Base-by-base conservation (phyloP, 1,140 invertebrate species). In the Drosophila erecta region DNA sequence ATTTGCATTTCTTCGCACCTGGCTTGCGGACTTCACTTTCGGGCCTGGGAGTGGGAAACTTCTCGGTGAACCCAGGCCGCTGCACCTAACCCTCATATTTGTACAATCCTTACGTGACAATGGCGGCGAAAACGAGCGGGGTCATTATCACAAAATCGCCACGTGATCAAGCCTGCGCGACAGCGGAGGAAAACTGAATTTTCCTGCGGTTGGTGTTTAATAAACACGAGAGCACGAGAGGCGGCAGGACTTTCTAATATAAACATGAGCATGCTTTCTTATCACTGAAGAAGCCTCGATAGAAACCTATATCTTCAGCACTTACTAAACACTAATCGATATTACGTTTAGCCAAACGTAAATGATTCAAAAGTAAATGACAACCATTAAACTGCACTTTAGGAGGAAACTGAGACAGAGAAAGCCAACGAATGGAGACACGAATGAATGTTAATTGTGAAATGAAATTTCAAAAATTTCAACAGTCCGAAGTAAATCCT, bases 381-480 rank as follows among this genome's bases (percentile, higher is more conserved):
- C 54, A 59, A 38, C 61, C 83, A 83, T 83, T 83, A 83, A 73
- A 60, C 47, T 59, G 37, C 66, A 41, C 40, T 59, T 14, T 10
- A 65, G 38, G 51, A 44, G 41, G 15, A 54, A 41, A 33, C 40
- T 43, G 35, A 57, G 50, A 53, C 56, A 76, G 50, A 59, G 79
- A 81, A 73, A 72, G 46, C 37, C 62, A 47, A 20, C 15, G 43
- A 62, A 33, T 15, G 20, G 35, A 61, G 33, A 33, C 37, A 51
- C 44, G 44, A 51, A 67, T 51, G 58, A 83, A 70, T 83, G 79
- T 61, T 81, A 83, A 83, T 78, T 81, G 67, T 57, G 49, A 75
- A 66, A 69, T 55, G 58, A 66, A 76, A 81, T 69, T 47, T 58
- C 15, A 35, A 38, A 27, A 41, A 72, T 66, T 65, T 67, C 46